Evolutionary conservation across 2,113 vertebrate species (phyloP).

Genomic region (Zapus hudsonius): DNA sequence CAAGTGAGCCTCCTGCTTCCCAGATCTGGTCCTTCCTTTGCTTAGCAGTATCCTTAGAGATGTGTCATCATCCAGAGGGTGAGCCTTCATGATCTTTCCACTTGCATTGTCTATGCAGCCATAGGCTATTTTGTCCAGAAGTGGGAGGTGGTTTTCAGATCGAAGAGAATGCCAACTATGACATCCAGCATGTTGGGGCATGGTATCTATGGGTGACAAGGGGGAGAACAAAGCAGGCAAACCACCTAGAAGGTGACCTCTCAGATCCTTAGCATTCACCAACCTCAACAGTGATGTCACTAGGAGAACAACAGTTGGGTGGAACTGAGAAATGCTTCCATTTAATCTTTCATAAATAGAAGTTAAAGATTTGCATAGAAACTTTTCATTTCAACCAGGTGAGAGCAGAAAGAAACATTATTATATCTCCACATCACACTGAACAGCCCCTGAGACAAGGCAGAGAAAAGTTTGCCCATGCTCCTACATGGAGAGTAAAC

Average conservation of each 20-base stretch:
- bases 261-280: background rate
- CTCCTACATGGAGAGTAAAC: background rate
- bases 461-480: background rate
- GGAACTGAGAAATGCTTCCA: background rate
- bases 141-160: background rate
- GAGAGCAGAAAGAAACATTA: background rate
- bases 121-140: background rate
- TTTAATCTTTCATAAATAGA: background rate
- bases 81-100: background rate
- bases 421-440: background rate
- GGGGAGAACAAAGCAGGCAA: background rate
- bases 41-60: background rate
- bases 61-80: rapidly evolving
- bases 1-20: background rate
- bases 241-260: no score
- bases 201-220: no score
- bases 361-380: background rate
- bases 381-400: rapidly evolving
- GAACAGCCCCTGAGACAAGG: background rate
- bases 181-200: background rate
- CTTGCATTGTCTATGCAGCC: background rate
- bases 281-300: rapidly evolving
- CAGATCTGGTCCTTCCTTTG: background rate
- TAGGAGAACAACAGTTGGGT: background rate
- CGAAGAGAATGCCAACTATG: background rate